Evolutionary conservation across 2,888 invertebrate genomes (phyloP), one percentile per base, ranked within the genome.

Genomic region (Cerastis rubricosa): DNA sequence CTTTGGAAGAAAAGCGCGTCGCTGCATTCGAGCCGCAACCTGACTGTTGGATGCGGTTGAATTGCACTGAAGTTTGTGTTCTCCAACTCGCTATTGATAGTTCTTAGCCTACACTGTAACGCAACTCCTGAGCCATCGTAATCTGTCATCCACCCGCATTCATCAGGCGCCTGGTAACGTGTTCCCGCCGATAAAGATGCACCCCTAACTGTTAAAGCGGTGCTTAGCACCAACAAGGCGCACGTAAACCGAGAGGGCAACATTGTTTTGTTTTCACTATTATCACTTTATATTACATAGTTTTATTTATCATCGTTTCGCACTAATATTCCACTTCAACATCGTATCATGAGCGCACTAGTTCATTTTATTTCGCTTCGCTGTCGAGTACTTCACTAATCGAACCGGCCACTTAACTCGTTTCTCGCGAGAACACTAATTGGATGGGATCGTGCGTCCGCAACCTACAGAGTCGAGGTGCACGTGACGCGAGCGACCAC

Each of bases 41-140:
- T 97, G 77, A 98, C 98, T 70, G 98, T 98, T 88, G 98, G 98
- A 92, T 98, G 98, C 71, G 98, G 98, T 94, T 98, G 98, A 88
- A 98, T 98, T 83, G 98, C 98, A 96, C 98, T 98, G 94, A 98
- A 98, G 93, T 98, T 98, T 79, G 98, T 98, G 93, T 98, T 98
- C 94, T 98, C 98, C 92, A 98, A 95, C 96, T 98, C 98, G 94
- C 98, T 98, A 95, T 98, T 98, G 94, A 98, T 98, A 90, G 98
- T 98, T 88, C 98, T 97, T 85, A 98, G 94, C 85, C 98, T 97
- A 92, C 98, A 98, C 89, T 98, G 98, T 84, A 98, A 97, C 43
- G 98, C 98, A 70, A 98, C 98, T 90, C 97, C 97, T 85, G 97
- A 97, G 89, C 97, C 97, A 89, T 97, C 97, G 90, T 97, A 97